These are phyloP conservation scores for Eupeodes corollae DNA, from an alignment of 1,140 invertebrate species.

Conservation along the genomic window DNA sequence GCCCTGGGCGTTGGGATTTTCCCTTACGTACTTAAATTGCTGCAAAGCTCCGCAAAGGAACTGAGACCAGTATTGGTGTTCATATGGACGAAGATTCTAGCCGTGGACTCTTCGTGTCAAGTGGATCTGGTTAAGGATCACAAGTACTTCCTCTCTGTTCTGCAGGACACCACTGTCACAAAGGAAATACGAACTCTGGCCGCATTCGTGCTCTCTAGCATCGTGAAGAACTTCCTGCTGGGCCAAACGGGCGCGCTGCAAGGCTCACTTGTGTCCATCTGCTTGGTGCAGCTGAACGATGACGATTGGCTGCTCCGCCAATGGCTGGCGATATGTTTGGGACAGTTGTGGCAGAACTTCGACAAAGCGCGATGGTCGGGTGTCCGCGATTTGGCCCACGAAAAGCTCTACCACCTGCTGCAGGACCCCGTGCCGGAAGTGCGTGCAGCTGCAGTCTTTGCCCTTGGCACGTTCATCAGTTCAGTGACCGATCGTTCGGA, in stretches of 20 bases:
- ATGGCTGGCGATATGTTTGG: slow-evolving; percentile 85
- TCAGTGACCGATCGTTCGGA: slow-evolving; percentile 69
- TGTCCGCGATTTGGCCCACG: slow-evolving; percentile 88
- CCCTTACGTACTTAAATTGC: slow-evolving; percentile 92
- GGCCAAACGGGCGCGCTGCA: slow-evolving; percentile 81
- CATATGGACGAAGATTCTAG: slow-evolving; percentile 98
- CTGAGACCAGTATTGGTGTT: slow-evolving; percentile 87
- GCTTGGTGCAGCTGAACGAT: slow-evolving; percentile 65
- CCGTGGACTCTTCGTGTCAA: slow-evolving; percentile 91
- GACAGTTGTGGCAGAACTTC: slow-evolving; percentile 87
- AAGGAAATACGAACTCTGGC: slow-evolving; percentile 78
- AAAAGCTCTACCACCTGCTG: slow-evolving; percentile 76
- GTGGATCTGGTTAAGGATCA: slow-evolving; percentile 92
- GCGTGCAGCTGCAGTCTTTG: slow-evolving; percentile 79
- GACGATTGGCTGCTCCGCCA: slow-evolving; percentile 60
- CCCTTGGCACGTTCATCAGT: slow-evolving; percentile 86
- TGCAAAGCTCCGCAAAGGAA: slow-evolving; percentile 88
- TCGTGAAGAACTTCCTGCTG: slow-evolving; percentile 76
- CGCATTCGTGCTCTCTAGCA: slow-evolving; percentile 82
- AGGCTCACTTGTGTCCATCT: slow-evolving; percentile 78
- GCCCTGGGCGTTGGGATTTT: slow-evolving; percentile 96
- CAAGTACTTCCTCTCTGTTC: slow-evolving; percentile 85
- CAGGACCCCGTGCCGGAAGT: slow-evolving; percentile 78
- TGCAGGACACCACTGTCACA: slow-evolving; percentile 72
- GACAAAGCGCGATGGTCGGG: slow-evolving; percentile 91